phyloP scores from a whole-genome alignment of 30 jellyfish, hydroid and myxozoan genomes.

The Cassiopea xamachana region DNA sequence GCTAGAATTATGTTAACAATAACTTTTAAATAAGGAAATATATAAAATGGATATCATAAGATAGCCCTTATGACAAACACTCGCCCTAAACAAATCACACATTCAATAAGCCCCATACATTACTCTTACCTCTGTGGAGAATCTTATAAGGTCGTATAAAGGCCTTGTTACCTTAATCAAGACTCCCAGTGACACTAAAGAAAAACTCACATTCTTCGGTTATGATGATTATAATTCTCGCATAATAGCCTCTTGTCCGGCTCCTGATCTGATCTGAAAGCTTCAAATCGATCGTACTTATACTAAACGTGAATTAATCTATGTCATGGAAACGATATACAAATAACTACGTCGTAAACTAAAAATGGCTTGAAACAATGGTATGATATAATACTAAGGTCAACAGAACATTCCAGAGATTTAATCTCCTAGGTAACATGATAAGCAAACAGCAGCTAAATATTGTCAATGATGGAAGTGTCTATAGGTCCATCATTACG shows the following conservation, averaged over 20 bases:
- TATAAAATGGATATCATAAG: no score
- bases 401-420: slow-evolving; percentile 1
- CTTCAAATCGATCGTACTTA: slow-evolving; percentile 45
- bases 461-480: background rate
- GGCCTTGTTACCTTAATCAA: slow-evolving; percentile 44
- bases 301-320: slow-evolving; percentile 31
- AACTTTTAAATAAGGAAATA: no score
- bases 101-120: no score
- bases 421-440: slow-evolving; percentile 40
- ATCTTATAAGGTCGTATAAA: slow-evolving; percentile 9
- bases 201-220: slow-evolving; percentile 30
- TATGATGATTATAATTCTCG: slow-evolving; percentile 21
- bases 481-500: slow-evolving; percentile 8
- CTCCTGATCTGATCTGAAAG: slow-evolving; percentile 35
- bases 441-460: slow-evolving; percentile 27
- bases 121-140: slow-evolving; percentile 4
- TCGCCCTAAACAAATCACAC: no score
- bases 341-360: slow-evolving; percentile 36
- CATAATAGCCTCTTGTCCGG: slow-evolving; percentile 28
- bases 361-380: slow-evolving; percentile 21
- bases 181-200: slow-evolving; percentile 50
- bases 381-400: slow-evolving; percentile 20
- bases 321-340: slow-evolving; percentile 36
- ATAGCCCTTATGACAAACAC: no score
- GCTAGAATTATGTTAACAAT: no score